phyloP scores from a whole-genome alignment of 2,113 vertebrate species.

The Nettapus auritus region DNA sequence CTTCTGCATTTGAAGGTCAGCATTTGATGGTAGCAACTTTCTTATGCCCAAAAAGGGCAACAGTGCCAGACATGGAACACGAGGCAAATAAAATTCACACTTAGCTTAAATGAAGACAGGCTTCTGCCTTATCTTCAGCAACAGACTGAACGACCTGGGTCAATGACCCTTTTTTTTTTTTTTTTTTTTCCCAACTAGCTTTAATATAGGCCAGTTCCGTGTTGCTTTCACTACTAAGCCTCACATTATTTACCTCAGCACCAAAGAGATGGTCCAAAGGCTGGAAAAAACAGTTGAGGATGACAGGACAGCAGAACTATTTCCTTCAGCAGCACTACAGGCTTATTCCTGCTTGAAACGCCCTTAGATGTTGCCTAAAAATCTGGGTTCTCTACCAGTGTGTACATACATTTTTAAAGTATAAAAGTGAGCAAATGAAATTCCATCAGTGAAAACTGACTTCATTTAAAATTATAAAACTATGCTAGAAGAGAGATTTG shows the following conservation, averaged over 20 bases:
- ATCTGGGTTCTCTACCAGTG: neutral
- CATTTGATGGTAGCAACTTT: neutral
- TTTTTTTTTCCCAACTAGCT: neutral
- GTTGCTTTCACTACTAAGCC: neutral
- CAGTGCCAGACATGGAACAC: fast-evolving
- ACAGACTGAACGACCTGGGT: neutral
- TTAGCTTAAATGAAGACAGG: neutral
- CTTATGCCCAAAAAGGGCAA: neutral
- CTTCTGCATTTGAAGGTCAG: neutral
- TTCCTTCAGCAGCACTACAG: neutral
- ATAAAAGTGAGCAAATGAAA: neutral
- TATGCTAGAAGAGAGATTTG: neutral
- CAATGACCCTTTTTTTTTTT: neutral
- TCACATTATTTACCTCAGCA: neutral
- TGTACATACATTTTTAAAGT: neutral
- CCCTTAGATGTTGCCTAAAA: neutral
- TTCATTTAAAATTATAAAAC: neutral
- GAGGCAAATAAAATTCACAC: neutral
- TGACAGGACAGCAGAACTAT: neutral
- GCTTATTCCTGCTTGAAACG: neutral
- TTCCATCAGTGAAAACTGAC: neutral
- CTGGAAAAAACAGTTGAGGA: neutral
- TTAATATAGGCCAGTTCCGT: neutral
- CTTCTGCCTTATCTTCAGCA: neutral
- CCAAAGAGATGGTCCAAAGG: neutral